Percentiles rank a stretch among this genome's conserved stretches.
Evolutionary conservation across 1,140 invertebrate genomes (phyloP).

Genomic region (Psilanteris sp.): DNA sequence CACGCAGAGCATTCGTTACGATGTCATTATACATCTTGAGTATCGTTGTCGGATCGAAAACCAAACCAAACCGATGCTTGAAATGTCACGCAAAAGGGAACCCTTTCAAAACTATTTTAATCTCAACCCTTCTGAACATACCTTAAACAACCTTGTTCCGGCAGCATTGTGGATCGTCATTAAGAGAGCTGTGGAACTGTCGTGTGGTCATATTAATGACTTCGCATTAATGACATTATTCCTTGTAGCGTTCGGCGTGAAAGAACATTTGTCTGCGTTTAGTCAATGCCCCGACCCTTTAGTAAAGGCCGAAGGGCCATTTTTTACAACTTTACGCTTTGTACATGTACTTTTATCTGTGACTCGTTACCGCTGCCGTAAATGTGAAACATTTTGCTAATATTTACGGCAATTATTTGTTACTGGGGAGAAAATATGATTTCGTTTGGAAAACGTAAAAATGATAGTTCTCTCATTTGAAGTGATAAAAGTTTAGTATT

Average conservation of each 20-base stretch:
- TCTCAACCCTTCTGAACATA: conserved; percentile 59
- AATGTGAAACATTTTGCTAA: conserved; percentile 32
- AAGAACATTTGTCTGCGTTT: conserved; percentile 58
- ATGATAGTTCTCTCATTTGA: too few species aligned
- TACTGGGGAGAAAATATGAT: background rate
- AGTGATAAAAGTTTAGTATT: too few species aligned
- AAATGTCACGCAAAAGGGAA: conserved; percentile 45
- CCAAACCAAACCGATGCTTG: conserved; percentile 15
- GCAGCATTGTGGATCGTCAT: conserved; percentile 63
- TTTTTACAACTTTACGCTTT: conserved; percentile 46
- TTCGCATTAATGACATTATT: conserved; percentile 66
- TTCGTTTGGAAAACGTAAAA: conserved; percentile 1
- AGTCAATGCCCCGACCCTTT: conserved; percentile 51
- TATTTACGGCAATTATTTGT: conserved; percentile 51
- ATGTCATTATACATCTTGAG: conserved; percentile 56
- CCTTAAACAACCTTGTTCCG: conserved; percentile 60
- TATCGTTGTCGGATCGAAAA: conserved; percentile 24
- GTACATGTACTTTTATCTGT: conserved; percentile 36
- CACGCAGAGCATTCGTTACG: conserved; percentile 62
- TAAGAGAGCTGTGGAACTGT: conserved; percentile 63
- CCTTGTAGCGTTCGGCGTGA: conserved; percentile 46
- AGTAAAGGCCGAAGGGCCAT: conserved; percentile 31
- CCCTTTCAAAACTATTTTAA: conserved; percentile 64
- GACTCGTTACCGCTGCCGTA: conserved; percentile 20
- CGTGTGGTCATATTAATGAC: conserved; percentile 61